Percentiles rank a stretch among this genome's conserved stretches.
phyloP scores from a whole-genome alignment of 1,140 invertebrate genomes.

The Zaprionus lachaisei region DNA sequence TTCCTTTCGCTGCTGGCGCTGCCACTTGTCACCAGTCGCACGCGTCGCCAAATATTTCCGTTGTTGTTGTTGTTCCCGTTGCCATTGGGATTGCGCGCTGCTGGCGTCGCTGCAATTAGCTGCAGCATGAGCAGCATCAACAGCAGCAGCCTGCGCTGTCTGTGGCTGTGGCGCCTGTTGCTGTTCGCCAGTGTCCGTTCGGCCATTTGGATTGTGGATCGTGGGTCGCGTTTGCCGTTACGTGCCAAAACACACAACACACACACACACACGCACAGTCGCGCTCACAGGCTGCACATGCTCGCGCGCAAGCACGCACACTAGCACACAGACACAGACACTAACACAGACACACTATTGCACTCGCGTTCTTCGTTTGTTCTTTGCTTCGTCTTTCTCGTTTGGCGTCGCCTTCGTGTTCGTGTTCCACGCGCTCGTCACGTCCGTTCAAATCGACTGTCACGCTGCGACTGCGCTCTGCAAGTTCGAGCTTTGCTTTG shows the following conservation, averaged over 20 bases:
- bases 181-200: constrained; percentile 33
- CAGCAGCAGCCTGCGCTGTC: constrained; percentile 59
- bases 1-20: constrained; percentile 55
- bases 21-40: constrained; percentile 67
- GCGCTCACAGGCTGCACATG: constrained; percentile 45
- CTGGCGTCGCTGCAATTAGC: constrained; percentile 63
- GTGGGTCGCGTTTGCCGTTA: constrained; percentile 33
- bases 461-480: constrained; percentile 49
- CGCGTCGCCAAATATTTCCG: constrained; percentile 71
- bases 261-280: constrained; percentile 7
- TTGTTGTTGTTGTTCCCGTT: constrained; percentile 42
- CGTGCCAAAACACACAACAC: constrained; percentile 30
- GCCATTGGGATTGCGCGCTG: constrained; percentile 48
- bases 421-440: constrained; percentile 57
- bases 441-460: constrained; percentile 72
- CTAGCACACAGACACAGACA: constrained; percentile 34
- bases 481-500: constrained; percentile 69
- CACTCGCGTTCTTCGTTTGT: background rate
- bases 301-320: constrained; percentile 34
- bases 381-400: constrained; percentile 18
- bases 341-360: background rate
- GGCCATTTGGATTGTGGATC: constrained; percentile 58
- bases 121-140: constrained; percentile 61
- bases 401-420: constrained; percentile 5
- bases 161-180: constrained; percentile 46